Evolutionary conservation across 2,888 invertebrate genomes (phyloP).

Genomic region (Germaria angustata): DNA sequence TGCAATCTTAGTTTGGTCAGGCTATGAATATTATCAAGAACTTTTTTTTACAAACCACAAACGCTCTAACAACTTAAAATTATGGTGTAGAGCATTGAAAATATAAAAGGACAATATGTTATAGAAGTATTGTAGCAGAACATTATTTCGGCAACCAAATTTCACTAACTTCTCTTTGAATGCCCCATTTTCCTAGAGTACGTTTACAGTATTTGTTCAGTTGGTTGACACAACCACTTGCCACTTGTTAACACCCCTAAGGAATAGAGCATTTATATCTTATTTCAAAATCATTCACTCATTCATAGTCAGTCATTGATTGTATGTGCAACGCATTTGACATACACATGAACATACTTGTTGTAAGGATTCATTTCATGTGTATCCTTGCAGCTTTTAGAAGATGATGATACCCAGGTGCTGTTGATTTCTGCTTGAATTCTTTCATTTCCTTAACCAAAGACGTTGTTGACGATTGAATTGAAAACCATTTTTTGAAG

Average conservation of each 20-base stretch:
- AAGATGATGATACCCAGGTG: slow-evolving; percentile 74
- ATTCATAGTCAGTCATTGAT: slow-evolving; percentile 47
- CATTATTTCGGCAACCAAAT: slow-evolving; percentile 48
- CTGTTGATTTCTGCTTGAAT: slow-evolving; percentile 77
- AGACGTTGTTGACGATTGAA: slow-evolving; percentile 49
- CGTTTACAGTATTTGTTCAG: slow-evolving; percentile 16
- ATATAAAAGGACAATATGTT: background rate
- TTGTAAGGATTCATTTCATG: slow-evolving; percentile 38
- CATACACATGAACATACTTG: background rate
- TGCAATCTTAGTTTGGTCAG: no score
- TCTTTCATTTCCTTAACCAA: slow-evolving; percentile 69
- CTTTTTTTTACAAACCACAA: background rate
- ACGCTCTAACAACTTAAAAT: background rate
- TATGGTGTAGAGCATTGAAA: background rate
- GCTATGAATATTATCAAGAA: no score
- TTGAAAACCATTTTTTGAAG: slow-evolving; percentile 35
- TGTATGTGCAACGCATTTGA: background rate
- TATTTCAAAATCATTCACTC: slow-evolving; percentile 49
- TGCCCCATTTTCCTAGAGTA: slow-evolving; percentile 28
- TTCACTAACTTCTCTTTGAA: slow-evolving; percentile 47
- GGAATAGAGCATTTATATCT: slow-evolving; percentile 49
- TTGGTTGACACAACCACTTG: slow-evolving; percentile 60
- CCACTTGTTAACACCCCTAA: slow-evolving; percentile 65
- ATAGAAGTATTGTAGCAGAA: background rate
- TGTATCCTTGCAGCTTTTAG: slow-evolving; percentile 16